phyloP scores from a whole-genome alignment of 2,888 invertebrate genomes.

The Pediacus dermestoides region DNA sequence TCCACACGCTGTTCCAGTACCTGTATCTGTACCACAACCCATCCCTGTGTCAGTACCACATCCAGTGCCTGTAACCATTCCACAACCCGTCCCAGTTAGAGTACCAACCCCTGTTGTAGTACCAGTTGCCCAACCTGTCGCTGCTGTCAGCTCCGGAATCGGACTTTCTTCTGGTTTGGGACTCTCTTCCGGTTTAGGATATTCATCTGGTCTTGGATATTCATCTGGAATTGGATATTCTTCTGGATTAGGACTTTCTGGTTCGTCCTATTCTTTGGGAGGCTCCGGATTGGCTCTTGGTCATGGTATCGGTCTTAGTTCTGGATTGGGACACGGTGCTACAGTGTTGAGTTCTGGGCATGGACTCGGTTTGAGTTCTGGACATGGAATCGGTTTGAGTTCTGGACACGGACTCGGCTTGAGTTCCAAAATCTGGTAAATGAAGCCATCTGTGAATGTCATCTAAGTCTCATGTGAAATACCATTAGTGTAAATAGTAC shows the following conservation, averaged over 20 bases:
- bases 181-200: slow-evolving; percentile 10
- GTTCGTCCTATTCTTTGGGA: neutral
- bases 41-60: slow-evolving; percentile 41
- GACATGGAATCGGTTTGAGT: slow-evolving; percentile 23
- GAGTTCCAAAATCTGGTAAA: slow-evolving; percentile 15
- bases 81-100: slow-evolving; percentile 21
- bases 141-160: slow-evolving; percentile 24
- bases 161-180: slow-evolving; percentile 13
- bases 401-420: slow-evolving; percentile 19
- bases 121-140: slow-evolving; percentile 23
- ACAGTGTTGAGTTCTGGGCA: neutral
- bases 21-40: slow-evolving; percentile 33
- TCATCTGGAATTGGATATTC: slow-evolving; percentile 6
- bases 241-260: slow-evolving; percentile 10
- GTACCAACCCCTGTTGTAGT: slow-evolving; percentile 30
- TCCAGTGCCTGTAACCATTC: slow-evolving; percentile 52
- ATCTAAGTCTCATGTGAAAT: slow-evolving; percentile 16
- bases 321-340: slow-evolving; percentile 5
- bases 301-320: slow-evolving; percentile 4
- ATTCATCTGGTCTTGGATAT: slow-evolving; percentile 8
- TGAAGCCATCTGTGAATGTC: slow-evolving; percentile 12
- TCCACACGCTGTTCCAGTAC: slow-evolving; percentile 36
- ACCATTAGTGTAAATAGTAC: slow-evolving; percentile 15
- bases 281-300: slow-evolving; percentile 8
- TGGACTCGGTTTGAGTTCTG: slow-evolving; percentile 14